phyloP scores from a whole-genome alignment of 2,113 vertebrate species.

The Notothenia coriiceps region DNA sequence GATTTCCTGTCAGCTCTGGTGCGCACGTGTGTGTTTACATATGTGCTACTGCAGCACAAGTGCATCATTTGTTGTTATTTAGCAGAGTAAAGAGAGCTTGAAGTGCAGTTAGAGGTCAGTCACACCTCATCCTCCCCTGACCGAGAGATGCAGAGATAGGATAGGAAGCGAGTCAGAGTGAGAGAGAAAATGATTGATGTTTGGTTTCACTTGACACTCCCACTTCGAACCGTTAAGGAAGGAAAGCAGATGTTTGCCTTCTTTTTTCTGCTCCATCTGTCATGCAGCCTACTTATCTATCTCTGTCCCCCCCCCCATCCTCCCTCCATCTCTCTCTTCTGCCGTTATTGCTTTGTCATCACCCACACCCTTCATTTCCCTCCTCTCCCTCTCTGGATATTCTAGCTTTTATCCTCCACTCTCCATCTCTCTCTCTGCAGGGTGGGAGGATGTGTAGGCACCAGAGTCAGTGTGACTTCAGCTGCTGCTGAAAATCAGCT shows the following conservation, averaged over 20 bases:
- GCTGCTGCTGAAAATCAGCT: slow-evolving; percentile 35
- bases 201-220: slow-evolving; percentile 52
- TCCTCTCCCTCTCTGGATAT: slow-evolving; percentile 30
- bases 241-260: slow-evolving; percentile 41
- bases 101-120: slow-evolving; percentile 58
- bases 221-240: slow-evolving; percentile 51
- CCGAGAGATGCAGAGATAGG: neutral
- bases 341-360: slow-evolving; percentile 18
- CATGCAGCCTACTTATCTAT: slow-evolving; percentile 10
- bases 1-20: slow-evolving; percentile 34
- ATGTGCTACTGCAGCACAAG: slow-evolving; percentile 9
- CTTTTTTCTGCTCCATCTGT: slow-evolving; percentile 18
- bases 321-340: slow-evolving; percentile 2
- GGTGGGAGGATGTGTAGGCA: slow-evolving; percentile 56
- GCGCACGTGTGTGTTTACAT: neutral
- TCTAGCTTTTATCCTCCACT: slow-evolving; percentile 30
- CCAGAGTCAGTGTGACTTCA: slow-evolving; percentile 25
- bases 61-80: slow-evolving; percentile 49
- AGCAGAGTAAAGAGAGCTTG: slow-evolving; percentile 35
- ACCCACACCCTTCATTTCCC: slow-evolving; percentile 26
- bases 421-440: slow-evolving; percentile 27
- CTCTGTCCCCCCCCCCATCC: neutral
- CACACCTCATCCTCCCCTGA: slow-evolving; percentile 23
- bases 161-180: slow-evolving; percentile 1
- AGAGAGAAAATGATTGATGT: slow-evolving; percentile 17